These are phyloP conservation scores for Cydia splendana DNA, from an alignment of 1,140 invertebrate genomes.

Conservation along the genomic window DNA sequence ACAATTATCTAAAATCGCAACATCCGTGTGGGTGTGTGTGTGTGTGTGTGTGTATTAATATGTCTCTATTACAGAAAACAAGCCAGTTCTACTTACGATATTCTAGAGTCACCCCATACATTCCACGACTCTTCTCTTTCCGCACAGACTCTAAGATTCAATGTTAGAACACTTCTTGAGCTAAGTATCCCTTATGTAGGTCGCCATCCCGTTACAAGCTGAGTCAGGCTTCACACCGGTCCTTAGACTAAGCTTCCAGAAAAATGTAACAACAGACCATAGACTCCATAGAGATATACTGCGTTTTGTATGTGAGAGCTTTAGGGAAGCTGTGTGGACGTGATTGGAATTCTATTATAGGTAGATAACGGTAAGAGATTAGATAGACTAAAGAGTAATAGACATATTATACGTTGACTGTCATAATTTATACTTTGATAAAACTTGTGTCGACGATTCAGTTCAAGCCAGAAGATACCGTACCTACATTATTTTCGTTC, in stretches of 20 bases:
- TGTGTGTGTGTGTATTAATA: too few relatives aligned
- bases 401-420: neutral
- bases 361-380: neutral
- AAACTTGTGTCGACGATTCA: neutral
- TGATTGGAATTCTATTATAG: slow-evolving; percentile 13
- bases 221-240: slow-evolving; percentile 17
- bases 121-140: too few relatives aligned
- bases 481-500: too few relatives aligned
- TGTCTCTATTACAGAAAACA: too few relatives aligned
- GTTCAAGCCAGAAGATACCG: neutral
- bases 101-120: too few relatives aligned
- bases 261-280: neutral
- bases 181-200: slow-evolving; percentile 27
- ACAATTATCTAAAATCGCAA: too few relatives aligned
- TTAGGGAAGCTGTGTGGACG: neutral
- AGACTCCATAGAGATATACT: neutral
- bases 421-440: neutral
- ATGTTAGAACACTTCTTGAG: neutral
- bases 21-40: too few relatives aligned
- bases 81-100: too few relatives aligned
- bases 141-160: too few relatives aligned
- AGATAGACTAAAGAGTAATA: neutral
- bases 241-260: neutral
- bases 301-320: neutral
- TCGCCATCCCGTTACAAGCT: neutral